These are phyloP conservation scores for Rhea americana DNA, from an alignment of 2,113 vertebrate species.

Conservation along the genomic window DNA sequence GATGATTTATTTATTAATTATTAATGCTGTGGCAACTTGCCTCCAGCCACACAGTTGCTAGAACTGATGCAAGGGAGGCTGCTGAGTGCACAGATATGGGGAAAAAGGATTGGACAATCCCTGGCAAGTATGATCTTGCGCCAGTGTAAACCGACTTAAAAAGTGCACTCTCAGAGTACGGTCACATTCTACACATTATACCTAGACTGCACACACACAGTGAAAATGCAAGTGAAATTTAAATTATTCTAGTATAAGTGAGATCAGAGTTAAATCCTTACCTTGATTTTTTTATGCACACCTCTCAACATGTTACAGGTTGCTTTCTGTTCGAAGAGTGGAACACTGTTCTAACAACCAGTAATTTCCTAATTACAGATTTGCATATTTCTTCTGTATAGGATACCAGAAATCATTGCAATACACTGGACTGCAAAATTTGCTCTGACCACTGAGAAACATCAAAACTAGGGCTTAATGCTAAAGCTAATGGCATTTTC, in stretches of 20 bases:
- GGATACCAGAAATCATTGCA: neutral
- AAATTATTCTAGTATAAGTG: neutral
- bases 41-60: neutral
- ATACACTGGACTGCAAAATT: neutral
- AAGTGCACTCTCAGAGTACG: neutral
- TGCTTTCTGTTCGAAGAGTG: neutral
- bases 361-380: neutral
- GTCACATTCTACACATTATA: neutral
- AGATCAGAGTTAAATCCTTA: neutral
- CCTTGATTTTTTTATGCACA: neutral
- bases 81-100: neutral
- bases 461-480: neutral
- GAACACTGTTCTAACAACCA: neutral
- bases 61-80: neutral
- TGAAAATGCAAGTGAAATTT: neutral
- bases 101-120: neutral
- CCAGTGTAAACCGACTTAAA: neutral
- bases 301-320: neutral
- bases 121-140: neutral
- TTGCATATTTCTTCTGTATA: neutral
- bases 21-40: neutral
- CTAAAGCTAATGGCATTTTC: neutral
- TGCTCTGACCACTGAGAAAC: neutral
- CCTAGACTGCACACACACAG: rapidly evolving
- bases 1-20: neutral